Conservation (phyloP, 2,113 vertebrate genomes). For the Riparia riparia region DNA sequence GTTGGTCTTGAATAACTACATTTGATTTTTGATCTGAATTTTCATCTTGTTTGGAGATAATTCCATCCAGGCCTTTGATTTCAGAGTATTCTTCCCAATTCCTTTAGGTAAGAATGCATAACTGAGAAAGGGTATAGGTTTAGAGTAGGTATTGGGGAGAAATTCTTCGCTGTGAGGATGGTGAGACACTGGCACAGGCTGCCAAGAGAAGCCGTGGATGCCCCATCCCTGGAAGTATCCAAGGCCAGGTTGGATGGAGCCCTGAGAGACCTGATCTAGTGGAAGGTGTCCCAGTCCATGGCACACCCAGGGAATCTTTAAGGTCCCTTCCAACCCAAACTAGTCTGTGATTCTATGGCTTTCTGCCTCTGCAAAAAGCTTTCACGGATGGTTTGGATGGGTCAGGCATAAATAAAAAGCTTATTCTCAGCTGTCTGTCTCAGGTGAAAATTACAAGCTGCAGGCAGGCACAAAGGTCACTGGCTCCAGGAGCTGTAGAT, state of each 20-base stretch:
- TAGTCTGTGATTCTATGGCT: background rate
- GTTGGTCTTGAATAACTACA: background rate
- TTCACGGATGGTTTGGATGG: background rate
- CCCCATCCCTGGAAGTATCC: background rate
- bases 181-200: accelerated
- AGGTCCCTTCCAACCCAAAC: background rate
- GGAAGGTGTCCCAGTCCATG: background rate
- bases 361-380: background rate
- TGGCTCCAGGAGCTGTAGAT: background rate
- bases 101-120: background rate
- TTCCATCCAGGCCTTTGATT: background rate
- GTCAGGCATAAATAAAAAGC: background rate
- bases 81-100: background rate
- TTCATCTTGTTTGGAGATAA: background rate
- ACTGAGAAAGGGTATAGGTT: background rate
- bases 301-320: background rate
- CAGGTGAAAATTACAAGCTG: background rate
- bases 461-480: background rate
- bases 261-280: background rate
- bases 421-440: background rate
- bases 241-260: background rate
- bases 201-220: background rate
- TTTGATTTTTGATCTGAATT: background rate
- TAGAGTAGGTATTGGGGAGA: background rate
- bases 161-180: accelerated